phyloP scores from a whole-genome alignment of 2,888 invertebrate genomes.

The Dasysyrphus albostriatus region DNA sequence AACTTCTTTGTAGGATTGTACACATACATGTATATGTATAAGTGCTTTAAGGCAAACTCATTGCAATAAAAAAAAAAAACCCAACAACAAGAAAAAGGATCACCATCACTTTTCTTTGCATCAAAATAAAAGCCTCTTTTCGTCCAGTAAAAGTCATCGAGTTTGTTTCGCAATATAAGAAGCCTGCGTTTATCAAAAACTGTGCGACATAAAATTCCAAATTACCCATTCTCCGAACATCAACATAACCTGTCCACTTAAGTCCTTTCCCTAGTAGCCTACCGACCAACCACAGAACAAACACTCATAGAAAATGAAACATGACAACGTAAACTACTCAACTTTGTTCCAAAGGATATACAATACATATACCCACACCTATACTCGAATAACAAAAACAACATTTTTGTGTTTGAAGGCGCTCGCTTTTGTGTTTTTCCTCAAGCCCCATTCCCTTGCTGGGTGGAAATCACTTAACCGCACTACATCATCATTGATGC shows the following conservation, averaged over 20 bases:
- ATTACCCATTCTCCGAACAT: slow-evolving; percentile 64
- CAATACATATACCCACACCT: neutral
- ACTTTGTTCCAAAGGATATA: slow-evolving; percentile 13
- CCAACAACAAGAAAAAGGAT: slow-evolving; percentile 29
- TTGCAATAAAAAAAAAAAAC: slow-evolving; percentile 26
- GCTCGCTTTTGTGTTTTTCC: slow-evolving; percentile 10
- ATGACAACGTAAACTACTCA: slow-evolving; percentile 74
- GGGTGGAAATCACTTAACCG: slow-evolving; percentile 73
- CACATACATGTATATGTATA: too few relatives aligned
- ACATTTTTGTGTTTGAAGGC: slow-evolving; percentile 45
- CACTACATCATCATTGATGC: slow-evolving; percentile 73
- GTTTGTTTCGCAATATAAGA: slow-evolving; percentile 43
- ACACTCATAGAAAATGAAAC: slow-evolving; percentile 71
- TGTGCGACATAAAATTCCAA: slow-evolving; percentile 59
- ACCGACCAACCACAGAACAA: slow-evolving; percentile 24
- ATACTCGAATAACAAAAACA: neutral
- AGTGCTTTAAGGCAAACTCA: neutral
- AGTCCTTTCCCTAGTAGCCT: slow-evolving; percentile 14
- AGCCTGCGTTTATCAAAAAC: slow-evolving; percentile 63
- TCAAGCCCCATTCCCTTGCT: neutral
- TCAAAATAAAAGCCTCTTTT: slow-evolving; percentile 6
- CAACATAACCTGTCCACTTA: slow-evolving; percentile 75
- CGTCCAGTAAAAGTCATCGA: neutral
- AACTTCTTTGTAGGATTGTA: neutral
- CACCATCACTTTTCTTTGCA: neutral